These are phyloP conservation scores for Furcula furcula DNA, from an alignment of 2,888 invertebrate species.

Conservation along the genomic window DNA sequence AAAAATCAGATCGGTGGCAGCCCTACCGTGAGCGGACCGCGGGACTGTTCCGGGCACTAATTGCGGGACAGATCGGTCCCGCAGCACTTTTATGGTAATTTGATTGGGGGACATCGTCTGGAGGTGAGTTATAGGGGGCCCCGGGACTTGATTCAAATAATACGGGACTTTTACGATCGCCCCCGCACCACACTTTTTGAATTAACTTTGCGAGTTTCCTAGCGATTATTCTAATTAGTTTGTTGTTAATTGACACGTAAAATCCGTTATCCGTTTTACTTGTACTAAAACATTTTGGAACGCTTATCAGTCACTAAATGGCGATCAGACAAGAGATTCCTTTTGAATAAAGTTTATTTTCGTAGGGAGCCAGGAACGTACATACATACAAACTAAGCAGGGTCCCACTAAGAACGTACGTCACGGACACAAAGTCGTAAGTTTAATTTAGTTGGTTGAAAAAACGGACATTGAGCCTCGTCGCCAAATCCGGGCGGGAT, in stretches of 20 bases:
- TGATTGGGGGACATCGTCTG: slow-evolving; percentile 27
- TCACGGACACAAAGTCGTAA: slow-evolving; percentile 1
- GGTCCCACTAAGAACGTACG: too few relatives aligned
- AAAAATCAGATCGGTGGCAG: too few relatives aligned
- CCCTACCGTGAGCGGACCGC: slow-evolving; percentile 6
- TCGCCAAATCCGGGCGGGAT: slow-evolving; percentile 2
- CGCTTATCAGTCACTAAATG: too few relatives aligned
- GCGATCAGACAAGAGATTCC: too few relatives aligned
- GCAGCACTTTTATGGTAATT: slow-evolving; percentile 29
- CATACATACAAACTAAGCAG: too few relatives aligned
- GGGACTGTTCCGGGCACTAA: slow-evolving; percentile 19
- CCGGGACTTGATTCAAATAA: background rate
- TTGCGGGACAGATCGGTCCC: slow-evolving; percentile 17
- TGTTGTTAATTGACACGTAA: background rate
- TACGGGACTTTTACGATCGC: slow-evolving; percentile 2
- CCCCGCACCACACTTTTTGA: background rate
- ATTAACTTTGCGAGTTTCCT: background rate
- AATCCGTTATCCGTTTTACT: too few relatives aligned
- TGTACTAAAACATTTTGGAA: too few relatives aligned
- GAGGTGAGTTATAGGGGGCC: slow-evolving; percentile 19
- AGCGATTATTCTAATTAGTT: background rate
- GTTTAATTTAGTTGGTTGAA: slow-evolving; percentile 2
- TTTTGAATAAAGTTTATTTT: too few relatives aligned
- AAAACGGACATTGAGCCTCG: slow-evolving; percentile 1
- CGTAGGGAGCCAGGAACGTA: too few relatives aligned